Percentiles rank a stretch among this genome's conserved stretches.
These are phyloP conservation scores for Notolabrus celidotus DNA, from an alignment of 2,797 vertebrate genomes.

Conservation along the genomic window DNA sequence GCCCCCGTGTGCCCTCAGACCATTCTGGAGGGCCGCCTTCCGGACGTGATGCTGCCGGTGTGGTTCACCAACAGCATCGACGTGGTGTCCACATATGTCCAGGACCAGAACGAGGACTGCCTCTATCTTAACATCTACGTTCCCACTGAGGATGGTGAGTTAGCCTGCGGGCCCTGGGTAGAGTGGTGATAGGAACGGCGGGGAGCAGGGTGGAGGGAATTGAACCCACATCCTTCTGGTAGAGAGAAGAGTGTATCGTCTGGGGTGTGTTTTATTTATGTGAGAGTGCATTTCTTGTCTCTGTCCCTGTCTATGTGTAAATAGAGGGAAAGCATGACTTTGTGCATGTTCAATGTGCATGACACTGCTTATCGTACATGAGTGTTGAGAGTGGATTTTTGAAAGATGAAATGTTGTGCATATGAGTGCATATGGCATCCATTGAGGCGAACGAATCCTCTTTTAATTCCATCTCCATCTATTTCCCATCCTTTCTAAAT, in stretches of 20 bases:
- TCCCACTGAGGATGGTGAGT: constrained; percentile 99
- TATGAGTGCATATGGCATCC: constrained; percentile 68
- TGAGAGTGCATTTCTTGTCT: constrained; percentile 49
- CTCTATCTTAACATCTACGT: constrained; percentile 99
- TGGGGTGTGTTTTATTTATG: constrained; percentile 35
- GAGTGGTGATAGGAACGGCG: constrained; percentile 17
- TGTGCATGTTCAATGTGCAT: constrained; percentile 92
- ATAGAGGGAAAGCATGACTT: constrained; percentile 81
- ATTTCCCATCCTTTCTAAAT: constrained; percentile 71
- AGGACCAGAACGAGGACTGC: constrained; percentile 99
- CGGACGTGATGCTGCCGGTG: constrained; percentile 98
- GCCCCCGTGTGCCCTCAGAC: constrained; percentile 97
- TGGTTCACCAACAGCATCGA: constrained; percentile 99
- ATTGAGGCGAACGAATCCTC: constrained; percentile 84
- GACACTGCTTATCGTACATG: constrained; percentile 79
- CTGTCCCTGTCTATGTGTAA: constrained; percentile 56
- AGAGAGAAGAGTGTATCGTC: constrained; percentile 37
- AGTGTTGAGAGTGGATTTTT: constrained; percentile 65
- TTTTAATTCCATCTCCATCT: constrained; percentile 75
- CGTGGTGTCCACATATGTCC: constrained; percentile 96
- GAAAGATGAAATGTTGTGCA: constrained; percentile 68
- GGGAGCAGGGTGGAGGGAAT: constrained; percentile 8
- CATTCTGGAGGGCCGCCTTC: constrained; percentile 95
- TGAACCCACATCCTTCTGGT: constrained; percentile 33
- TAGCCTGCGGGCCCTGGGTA: constrained; percentile 79